These are phyloP conservation scores for Bimastos eiseni DNA, from an alignment of 2,888 invertebrate species.

Conservation along the genomic window DNA sequence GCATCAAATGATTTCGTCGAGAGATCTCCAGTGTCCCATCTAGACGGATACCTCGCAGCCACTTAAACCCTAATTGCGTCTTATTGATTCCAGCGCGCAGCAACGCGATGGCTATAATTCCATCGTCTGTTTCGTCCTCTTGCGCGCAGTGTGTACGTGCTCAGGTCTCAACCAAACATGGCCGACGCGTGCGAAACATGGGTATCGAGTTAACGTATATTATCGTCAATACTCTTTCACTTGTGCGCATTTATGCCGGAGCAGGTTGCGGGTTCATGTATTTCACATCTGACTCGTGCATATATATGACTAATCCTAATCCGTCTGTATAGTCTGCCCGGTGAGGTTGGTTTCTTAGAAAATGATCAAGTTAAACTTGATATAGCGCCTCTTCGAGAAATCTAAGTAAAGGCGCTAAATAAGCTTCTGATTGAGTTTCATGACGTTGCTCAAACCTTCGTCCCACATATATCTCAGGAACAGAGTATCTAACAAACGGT, in stretches of 20 bases:
- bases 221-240: not conserved
- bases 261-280: not conserved
- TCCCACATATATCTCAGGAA: too few species aligned
- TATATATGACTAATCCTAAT: not conserved
- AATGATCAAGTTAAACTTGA: too few species aligned
- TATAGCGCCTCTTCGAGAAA: too few species aligned
- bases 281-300: not conserved
- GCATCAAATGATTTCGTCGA: conserved; percentile 4
- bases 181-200: not conserved
- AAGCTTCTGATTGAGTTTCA: not conserved
- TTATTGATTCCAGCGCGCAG: not conserved
- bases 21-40: not conserved
- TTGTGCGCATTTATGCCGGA: not conserved
- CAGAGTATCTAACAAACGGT: too few species aligned
- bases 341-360: not conserved
- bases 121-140: not conserved
- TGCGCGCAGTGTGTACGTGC: not conserved
- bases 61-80: not conserved
- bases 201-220: not conserved
- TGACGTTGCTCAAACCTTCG: not conserved
- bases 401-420: too few species aligned
- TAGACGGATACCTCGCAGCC: not conserved
- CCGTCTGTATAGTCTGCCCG: not conserved
- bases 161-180: not conserved
- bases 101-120: not conserved